A percentile compares a stretch with the other conserved stretches of the same genome.
Evolutionary conservation across 2,888 invertebrate genomes (phyloP).

Genomic region (Cerceris ruficornis): DNA sequence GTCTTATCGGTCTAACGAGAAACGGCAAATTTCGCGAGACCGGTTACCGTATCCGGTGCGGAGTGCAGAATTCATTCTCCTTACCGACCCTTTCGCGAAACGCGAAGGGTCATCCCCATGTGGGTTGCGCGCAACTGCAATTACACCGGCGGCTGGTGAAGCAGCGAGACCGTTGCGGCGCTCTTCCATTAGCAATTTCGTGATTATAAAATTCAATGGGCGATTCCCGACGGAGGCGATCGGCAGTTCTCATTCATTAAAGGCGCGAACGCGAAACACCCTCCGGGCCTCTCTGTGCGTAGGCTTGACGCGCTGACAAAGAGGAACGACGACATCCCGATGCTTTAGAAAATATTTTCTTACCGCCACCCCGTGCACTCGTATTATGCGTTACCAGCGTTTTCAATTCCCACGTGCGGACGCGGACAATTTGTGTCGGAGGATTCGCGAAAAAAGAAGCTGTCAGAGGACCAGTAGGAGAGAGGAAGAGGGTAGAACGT

Average conservation of each 20-base stretch:
- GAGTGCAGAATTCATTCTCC: not conserved
- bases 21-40: no score
- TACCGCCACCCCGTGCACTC: constrained; percentile 2
- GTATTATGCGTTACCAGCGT: constrained; percentile 31
- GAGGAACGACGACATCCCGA: constrained; percentile 11
- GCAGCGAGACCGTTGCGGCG: not conserved
- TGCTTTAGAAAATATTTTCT: constrained; percentile 40
- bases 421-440: constrained; percentile 23
- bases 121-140: constrained; percentile 21
- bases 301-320: constrained; percentile 24
- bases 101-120: constrained; percentile 22
- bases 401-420: constrained; percentile 59
- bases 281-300: constrained; percentile 8
- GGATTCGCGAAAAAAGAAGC: constrained; percentile 4
- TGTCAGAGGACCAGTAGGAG: no score
- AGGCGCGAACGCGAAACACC: constrained; percentile 65
- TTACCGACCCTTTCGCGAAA: not conserved
- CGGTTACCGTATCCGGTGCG: not conserved
- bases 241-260: constrained; percentile 58
- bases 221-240: constrained; percentile 52
- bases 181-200: constrained; percentile 77
- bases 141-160: constrained; percentile 6
- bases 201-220: constrained; percentile 74
- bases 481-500: constrained; percentile 12
- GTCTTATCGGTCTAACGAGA: no score